A percentile compares a stretch with the other conserved stretches of the same genome.
Evolutionary conservation across 2,888 invertebrate species (phyloP).

Genomic region (Pollenia griseotomentosa): DNA sequence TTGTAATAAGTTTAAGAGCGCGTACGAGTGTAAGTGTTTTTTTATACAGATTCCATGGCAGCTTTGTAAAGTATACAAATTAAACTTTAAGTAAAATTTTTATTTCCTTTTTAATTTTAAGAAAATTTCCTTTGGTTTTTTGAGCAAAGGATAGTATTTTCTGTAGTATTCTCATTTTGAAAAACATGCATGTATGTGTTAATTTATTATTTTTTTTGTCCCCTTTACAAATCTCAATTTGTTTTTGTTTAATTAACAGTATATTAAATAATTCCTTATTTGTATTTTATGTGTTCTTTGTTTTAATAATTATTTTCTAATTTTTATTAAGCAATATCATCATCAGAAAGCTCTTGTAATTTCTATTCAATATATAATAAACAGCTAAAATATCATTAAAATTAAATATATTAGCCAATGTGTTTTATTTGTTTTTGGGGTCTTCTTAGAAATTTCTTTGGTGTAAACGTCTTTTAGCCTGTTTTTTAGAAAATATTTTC

Average conservation of each 20-base stretch:
- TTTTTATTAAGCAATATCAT: slow-evolving; percentile 52
- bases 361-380: slow-evolving; percentile 65
- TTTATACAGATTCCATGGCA: slow-evolving; percentile 74
- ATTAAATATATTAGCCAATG: background rate
- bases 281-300: slow-evolving; percentile 16
- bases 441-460: slow-evolving; percentile 36
- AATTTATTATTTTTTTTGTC: slow-evolving; percentile 59
- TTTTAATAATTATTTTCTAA: background rate
- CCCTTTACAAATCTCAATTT: slow-evolving; percentile 9
- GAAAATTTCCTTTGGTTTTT: slow-evolving; percentile 19
- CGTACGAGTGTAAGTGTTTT: slow-evolving; percentile 15
- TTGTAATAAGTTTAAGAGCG: slow-evolving; percentile 44
- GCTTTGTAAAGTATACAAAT: slow-evolving; percentile 76
- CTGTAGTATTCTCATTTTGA: slow-evolving; percentile 57
- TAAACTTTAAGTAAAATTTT: slow-evolving; percentile 61
- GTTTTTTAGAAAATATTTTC: background rate
- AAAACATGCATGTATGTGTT: slow-evolving; percentile 31
- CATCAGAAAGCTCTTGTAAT: slow-evolving; percentile 52
- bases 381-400: slow-evolving; percentile 60
- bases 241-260: slow-evolving; percentile 13
- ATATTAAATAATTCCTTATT: slow-evolving; percentile 4
- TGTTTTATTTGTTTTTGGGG: slow-evolving; percentile 4
- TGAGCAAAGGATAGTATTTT: slow-evolving; percentile 62
- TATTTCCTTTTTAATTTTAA: slow-evolving; percentile 40
- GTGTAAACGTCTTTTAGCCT: slow-evolving; percentile 51